These are phyloP conservation scores for Marmota monax DNA, from an alignment of 2,113 vertebrate genomes.

Conservation along the genomic window DNA sequence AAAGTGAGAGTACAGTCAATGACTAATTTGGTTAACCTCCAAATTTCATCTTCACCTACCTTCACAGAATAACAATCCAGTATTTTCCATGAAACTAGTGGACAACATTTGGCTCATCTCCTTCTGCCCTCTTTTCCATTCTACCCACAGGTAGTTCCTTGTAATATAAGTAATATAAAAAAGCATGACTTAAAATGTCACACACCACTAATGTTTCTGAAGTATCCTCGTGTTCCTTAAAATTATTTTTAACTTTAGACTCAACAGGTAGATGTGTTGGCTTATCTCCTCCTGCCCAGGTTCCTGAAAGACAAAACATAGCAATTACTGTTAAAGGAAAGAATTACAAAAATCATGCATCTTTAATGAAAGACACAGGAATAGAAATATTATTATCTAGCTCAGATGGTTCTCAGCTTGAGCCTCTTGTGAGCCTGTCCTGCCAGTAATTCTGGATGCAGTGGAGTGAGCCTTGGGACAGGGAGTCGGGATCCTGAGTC, in stretches of 20 bases:
- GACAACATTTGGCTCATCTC: not conserved
- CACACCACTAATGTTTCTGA: constrained; percentile 17
- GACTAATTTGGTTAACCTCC: not conserved
- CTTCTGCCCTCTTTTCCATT: not conserved
- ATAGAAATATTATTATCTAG: constrained; percentile 71
- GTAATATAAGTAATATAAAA: not conserved
- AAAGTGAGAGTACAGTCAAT: not conserved
- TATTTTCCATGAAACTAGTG: not conserved
- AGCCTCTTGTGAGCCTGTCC: not conserved
- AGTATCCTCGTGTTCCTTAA: constrained; percentile 55
- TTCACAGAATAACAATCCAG: not conserved
- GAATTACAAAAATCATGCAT: constrained; percentile 80
- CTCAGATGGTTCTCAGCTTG: constrained; percentile 56
- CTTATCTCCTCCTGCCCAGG: constrained; percentile 76
- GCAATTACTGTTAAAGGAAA: constrained; percentile 81
- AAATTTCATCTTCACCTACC: not conserved
- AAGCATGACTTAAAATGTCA: constrained; percentile 3
- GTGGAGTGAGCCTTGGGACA: not conserved
- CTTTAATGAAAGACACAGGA: constrained; percentile 78
- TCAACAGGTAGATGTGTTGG: constrained; percentile 68
- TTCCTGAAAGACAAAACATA: constrained; percentile 80
- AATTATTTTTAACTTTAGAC: constrained; percentile 78
- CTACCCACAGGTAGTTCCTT: not conserved
- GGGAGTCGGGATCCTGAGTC: not conserved
- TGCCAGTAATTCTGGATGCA: constrained; percentile 52